A percentile compares a stretch with the other conserved stretches of the same genome.
phyloP scores from a whole-genome alignment of 2,888 invertebrate species.

The Suillia variegata region DNA sequence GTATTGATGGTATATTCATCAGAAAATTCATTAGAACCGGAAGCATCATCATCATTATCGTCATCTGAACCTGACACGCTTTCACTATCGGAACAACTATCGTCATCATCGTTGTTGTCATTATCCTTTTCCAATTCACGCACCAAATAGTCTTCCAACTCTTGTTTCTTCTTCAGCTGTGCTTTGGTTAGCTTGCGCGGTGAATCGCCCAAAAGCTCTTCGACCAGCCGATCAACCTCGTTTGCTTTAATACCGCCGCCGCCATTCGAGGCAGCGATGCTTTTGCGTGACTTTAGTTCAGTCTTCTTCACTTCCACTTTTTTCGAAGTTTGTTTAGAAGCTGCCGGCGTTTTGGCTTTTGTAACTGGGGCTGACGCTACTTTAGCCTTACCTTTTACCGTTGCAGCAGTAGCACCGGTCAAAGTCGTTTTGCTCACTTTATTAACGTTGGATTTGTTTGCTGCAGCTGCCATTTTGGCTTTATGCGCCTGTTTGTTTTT shows the following conservation, averaged over 20 bases:
- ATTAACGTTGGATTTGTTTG: too few species aligned
- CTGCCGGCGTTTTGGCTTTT: neutral
- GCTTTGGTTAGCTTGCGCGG: slow-evolving; percentile 25
- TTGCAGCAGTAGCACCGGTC: neutral
- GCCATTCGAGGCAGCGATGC: neutral
- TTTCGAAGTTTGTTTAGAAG: neutral
- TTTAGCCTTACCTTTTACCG: too few species aligned
- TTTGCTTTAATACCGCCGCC: neutral
- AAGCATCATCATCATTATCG: slow-evolving; percentile 7
- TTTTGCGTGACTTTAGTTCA: slow-evolving; percentile 7
- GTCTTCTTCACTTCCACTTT: slow-evolving; percentile 9
- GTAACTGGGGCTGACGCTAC: neutral
- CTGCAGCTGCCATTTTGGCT: too few species aligned
- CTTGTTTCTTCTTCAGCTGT: slow-evolving; percentile 26
- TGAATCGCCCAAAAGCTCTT: slow-evolving; percentile 20
- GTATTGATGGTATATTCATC: slow-evolving; percentile 13
- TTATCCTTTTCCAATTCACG: slow-evolving; percentile 20
- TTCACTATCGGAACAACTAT: neutral
- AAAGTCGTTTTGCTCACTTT: too few species aligned
- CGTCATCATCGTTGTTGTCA: neutral
- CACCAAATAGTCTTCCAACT: slow-evolving; percentile 27
- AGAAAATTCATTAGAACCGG: slow-evolving; percentile 6
- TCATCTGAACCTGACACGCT: slow-evolving; percentile 14
- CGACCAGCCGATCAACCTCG: slow-evolving; percentile 18
- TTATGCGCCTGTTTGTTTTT: too few species aligned